Conservation (phyloP, 2,113 vertebrate genomes). For the Phasianus colchicus region DNA sequence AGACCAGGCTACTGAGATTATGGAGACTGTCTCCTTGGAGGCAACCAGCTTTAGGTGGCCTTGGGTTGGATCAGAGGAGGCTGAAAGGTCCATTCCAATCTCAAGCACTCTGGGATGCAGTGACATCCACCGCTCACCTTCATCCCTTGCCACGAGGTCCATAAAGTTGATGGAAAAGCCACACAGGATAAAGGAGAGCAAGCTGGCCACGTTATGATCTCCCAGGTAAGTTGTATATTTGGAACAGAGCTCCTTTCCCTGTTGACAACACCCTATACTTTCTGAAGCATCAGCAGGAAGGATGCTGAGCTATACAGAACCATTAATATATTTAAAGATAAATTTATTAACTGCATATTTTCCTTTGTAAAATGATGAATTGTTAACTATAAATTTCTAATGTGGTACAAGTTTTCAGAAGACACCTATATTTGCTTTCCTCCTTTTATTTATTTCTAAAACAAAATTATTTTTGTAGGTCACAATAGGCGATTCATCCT, state of each 20-base stretch:
- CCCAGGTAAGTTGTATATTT: background rate
- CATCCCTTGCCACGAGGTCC: rapidly evolving
- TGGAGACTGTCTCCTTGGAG: background rate
- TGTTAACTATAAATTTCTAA: background rate
- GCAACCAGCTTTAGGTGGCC: background rate
- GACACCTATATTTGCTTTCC: background rate
- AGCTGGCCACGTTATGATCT: background rate
- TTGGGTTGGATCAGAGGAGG: too few relatives aligned
- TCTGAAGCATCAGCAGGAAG: background rate
- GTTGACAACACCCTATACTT: background rate
- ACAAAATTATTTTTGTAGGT: background rate
- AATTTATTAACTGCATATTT: background rate
- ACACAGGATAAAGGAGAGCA: background rate
- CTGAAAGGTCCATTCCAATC: background rate
- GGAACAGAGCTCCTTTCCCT: background rate
- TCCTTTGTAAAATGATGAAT: background rate
- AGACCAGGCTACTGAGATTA: too few relatives aligned
- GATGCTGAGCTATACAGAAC: background rate
- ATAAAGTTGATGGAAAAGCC: background rate
- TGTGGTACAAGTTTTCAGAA: background rate
- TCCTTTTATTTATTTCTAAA: background rate
- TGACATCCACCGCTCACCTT: background rate
- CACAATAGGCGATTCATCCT: background rate
- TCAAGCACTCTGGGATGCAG: rapidly evolving
- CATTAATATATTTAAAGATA: rapidly evolving